These are phyloP conservation scores for Archips crataeganus DNA, from an alignment of 2,888 invertebrate genomes.

Conservation along the genomic window DNA sequence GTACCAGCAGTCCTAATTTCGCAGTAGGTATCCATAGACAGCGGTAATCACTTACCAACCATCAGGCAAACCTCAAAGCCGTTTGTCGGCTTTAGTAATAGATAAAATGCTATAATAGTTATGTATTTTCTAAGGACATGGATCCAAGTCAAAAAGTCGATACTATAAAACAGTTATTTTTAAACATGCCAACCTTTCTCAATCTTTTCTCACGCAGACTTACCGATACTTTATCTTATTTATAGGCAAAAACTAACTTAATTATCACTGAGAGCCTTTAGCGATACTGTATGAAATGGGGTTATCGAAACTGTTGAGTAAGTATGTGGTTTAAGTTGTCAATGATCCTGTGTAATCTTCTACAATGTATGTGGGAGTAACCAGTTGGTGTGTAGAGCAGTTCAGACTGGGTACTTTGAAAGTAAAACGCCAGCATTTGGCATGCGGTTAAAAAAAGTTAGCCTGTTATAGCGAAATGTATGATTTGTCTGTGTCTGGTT, in stretches of 20 bases:
- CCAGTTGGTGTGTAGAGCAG: background rate
- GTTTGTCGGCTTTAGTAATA: too few relatives aligned
- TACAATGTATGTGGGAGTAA: conserved; percentile 12
- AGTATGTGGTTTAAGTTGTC: conserved; percentile 5
- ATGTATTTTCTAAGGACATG: too few relatives aligned
- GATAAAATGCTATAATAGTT: too few relatives aligned
- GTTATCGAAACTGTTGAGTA: conserved; percentile 13
- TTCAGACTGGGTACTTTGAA: background rate
- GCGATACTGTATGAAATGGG: conserved; percentile 2
- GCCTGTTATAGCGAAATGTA: background rate
- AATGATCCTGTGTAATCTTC: background rate
- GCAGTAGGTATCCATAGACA: too few relatives aligned
- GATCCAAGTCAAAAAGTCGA: too few relatives aligned
- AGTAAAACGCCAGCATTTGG: background rate
- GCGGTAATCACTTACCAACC: too few relatives aligned
- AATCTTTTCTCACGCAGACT: background rate
- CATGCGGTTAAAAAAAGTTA: background rate
- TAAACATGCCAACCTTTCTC: too few relatives aligned
- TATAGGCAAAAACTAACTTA: conserved; percentile 14
- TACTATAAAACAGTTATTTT: too few relatives aligned
- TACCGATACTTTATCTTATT: conserved; percentile 9
- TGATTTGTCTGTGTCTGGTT: background rate
- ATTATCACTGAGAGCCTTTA: conserved; percentile 3
- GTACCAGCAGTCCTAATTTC: too few relatives aligned
- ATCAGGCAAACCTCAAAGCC: too few relatives aligned